These are phyloP conservation scores for Peromyscus attwateri DNA, from an alignment of 2,797 vertebrate species.

Conservation along the genomic window DNA sequence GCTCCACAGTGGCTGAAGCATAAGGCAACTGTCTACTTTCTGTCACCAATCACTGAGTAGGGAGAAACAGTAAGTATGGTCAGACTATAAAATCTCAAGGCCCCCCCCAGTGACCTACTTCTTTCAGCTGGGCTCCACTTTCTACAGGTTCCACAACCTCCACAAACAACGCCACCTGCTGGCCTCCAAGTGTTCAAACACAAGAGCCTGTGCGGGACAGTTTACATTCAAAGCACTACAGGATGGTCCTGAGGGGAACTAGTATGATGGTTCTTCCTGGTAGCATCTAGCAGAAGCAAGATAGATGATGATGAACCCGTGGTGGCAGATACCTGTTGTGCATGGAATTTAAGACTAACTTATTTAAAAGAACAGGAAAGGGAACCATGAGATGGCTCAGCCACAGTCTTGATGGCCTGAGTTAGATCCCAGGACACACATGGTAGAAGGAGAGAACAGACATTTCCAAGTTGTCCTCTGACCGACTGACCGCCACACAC, in stretches of 20 bases:
- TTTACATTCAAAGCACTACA: neutral
- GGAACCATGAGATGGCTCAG: neutral
- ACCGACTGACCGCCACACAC: neutral
- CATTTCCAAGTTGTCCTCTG: neutral
- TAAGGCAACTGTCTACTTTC: neutral
- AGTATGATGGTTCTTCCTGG: accelerated
- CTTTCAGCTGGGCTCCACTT: neutral
- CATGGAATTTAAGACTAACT: neutral
- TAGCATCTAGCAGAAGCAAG: accelerated
- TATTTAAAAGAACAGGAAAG: constrained; percentile 49
- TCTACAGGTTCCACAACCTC: neutral
- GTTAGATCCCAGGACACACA: neutral
- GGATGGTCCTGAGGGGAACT: neutral
- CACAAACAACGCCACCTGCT: neutral
- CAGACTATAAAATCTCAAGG: neutral
- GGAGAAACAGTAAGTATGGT: neutral
- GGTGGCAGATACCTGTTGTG: neutral
- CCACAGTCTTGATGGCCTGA: neutral
- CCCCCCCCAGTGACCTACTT: neutral
- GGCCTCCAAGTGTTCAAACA: neutral
- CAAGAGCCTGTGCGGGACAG: neutral
- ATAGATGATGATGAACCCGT: accelerated
- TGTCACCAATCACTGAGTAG: neutral
- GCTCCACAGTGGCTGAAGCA: neutral
- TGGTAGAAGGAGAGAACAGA: neutral